These are phyloP conservation scores for Babyrousa celebensis DNA, from an alignment of 2,797 vertebrate species.

Conservation along the genomic window DNA sequence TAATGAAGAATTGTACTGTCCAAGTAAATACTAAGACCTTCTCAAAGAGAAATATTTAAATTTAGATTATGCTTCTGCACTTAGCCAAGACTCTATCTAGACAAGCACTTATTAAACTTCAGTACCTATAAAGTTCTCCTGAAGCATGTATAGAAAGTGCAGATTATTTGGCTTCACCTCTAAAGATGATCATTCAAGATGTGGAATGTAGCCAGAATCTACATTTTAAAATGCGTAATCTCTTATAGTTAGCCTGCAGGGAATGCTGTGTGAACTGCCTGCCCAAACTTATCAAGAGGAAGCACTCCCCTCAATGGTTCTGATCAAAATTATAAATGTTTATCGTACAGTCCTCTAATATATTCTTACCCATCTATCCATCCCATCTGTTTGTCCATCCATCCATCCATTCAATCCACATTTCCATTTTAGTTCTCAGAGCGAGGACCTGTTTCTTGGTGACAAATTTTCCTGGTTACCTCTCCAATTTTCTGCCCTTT, in stretches of 20 bases:
- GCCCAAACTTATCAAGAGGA: neutral
- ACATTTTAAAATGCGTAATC: neutral
- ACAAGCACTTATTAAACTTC: neutral
- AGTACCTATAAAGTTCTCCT: neutral
- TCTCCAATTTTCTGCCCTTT: neutral
- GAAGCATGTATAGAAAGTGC: neutral
- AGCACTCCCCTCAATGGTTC: neutral
- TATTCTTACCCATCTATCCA: neutral
- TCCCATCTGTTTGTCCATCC: neutral
- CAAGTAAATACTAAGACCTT: neutral
- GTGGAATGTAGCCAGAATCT: neutral
- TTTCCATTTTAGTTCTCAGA: slow-evolving; percentile 10
- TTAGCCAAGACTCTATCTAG: neutral
- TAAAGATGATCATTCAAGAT: slow-evolving; percentile 6
- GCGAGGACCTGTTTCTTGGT: neutral
- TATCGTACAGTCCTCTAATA: neutral
- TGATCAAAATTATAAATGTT: neutral
- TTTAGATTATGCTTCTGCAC: neutral
- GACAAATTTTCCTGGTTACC: neutral
- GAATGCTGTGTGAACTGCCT: neutral
- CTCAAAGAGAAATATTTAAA: neutral
- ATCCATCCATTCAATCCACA: neutral
- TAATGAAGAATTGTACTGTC: neutral
- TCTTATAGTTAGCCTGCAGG: neutral
- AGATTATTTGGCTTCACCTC: neutral